These are phyloP conservation scores for Heteronetta atricapilla DNA, from an alignment of 2,113 vertebrate species.

Conservation along the genomic window DNA sequence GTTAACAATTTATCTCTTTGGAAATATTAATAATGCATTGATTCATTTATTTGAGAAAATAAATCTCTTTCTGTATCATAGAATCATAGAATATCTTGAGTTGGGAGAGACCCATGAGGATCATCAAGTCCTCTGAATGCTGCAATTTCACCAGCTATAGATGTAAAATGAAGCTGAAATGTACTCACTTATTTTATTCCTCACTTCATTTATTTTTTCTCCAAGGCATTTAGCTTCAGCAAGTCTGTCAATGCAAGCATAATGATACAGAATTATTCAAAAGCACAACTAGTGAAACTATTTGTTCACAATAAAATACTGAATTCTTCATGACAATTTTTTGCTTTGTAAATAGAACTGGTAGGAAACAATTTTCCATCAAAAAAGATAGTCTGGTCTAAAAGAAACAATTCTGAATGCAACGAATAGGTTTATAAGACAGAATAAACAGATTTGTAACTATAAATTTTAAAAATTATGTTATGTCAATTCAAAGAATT, in stretches of 20 bases:
- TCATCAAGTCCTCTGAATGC: not conserved
- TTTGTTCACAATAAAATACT: not conserved
- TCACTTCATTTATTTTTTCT: constrained; percentile 82
- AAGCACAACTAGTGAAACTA: not conserved
- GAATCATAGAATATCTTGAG: too few species aligned
- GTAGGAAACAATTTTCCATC: not conserved
- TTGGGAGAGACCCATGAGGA: too few species aligned
- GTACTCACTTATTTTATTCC: constrained; percentile 90
- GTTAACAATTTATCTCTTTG: not conserved
- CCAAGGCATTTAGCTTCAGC: constrained; percentile 87
- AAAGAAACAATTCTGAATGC: not conserved
- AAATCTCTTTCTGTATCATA: not conserved
- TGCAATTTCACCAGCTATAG: not conserved
- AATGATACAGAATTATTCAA: not conserved
- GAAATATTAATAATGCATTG: not conserved
- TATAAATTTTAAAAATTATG: not conserved
- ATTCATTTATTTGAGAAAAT: not conserved
- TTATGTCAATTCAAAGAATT: not conserved
- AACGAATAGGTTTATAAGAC: not conserved
- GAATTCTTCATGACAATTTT: not conserved
- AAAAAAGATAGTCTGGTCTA: not conserved
- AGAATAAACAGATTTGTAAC: not conserved
- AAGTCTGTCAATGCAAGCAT: constrained; percentile 77
- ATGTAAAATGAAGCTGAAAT: not conserved
- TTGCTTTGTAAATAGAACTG: not conserved